Base-by-base conservation (phyloP, 2,113 vertebrate species). In the Meriones unguiculatus region DNA sequence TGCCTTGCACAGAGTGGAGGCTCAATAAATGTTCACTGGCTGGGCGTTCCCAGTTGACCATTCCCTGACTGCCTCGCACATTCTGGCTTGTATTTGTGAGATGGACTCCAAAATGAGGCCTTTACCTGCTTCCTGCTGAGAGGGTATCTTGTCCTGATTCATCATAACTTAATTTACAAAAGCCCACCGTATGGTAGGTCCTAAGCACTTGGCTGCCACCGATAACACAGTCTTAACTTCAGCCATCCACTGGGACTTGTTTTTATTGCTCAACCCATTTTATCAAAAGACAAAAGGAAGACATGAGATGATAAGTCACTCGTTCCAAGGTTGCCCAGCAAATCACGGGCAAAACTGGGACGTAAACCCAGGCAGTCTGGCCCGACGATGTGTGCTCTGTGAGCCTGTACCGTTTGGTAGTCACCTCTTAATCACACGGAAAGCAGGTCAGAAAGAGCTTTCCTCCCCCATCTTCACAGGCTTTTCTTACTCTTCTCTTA, bases 241-340 rank as follows among this genome's bases (percentile, higher is more conserved):
- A 28, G 88, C 38, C 28, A 57, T 8, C 14, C 62, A 64, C 13
- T 25, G 15, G 69, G 30, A 41, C 30, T 35, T 78, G 46, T 30
- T 38, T 84, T 35, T 92, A 20, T 24, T 81, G 46, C 32, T 81
- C 90, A 92, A 52, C 38, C 32, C 88, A 72, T 67, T 93, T 85
- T 86, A 69, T 20, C 52, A 52, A 57, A n/a, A 87, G 46, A 87
- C 18, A 46, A 30, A 86, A 86, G 18, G 57, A 84, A 77, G 72
- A 17, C 84, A 64, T 0, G 87, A 92, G 70, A 89, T 52, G 75
- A 80, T 54, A 87, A 87, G 54, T 32, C 62, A 52, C n/a, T 84
- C 52, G 59, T 73, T 25, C 32, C 57, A 91, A 70, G 89, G 22
- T 32, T 70, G 78, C 93, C 70, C 91, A 94, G 93, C 81, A 73